Percentiles rank a stretch among this genome's conserved stretches.
These are phyloP conservation scores for Melanotaenia pygmaea DNA, from an alignment of 2,797 vertebrate genomes.

Conservation along the genomic window DNA sequence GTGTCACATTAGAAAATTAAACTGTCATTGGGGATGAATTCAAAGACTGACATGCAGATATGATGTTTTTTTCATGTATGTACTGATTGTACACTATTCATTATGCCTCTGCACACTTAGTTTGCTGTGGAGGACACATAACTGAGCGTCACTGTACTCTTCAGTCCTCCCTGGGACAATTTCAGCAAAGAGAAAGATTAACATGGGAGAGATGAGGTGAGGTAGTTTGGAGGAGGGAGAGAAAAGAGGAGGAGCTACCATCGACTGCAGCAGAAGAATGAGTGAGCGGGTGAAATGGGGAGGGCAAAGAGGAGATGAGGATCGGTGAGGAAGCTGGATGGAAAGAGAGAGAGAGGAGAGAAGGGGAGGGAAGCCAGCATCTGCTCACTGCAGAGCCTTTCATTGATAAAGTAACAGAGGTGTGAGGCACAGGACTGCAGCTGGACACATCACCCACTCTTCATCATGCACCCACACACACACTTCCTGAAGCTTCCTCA, in stretches of 20 bases:
- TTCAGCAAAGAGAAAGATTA: constrained; percentile 3
- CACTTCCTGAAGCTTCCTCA: constrained; percentile 53
- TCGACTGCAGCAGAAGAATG: constrained; percentile 68
- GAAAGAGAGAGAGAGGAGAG: constrained; percentile 14
- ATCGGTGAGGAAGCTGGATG: constrained; percentile 39
- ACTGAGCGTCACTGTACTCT: constrained; percentile 20
- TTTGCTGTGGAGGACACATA: constrained; percentile 7
- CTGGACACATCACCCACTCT: constrained; percentile 55
- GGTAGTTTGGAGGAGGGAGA: constrained; percentile 19
- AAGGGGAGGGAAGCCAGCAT: constrained; percentile 51
- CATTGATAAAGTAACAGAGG: constrained; percentile 77
- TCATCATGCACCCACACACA: constrained; percentile 51
- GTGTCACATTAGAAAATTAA: constrained; percentile 45
- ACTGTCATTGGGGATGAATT: constrained; percentile 19
- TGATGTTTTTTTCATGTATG: constrained; percentile 26
- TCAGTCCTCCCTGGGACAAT: constrained; percentile 32
- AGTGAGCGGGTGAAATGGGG: constrained; percentile 50
- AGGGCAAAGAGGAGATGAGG: constrained; percentile 51
- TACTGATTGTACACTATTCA: constrained; percentile 5
- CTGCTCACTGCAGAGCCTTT: constrained; percentile 73
- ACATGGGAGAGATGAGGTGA: constrained; percentile 19
- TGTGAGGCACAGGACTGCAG: constrained; percentile 57
- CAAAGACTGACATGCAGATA: constrained; percentile 24
- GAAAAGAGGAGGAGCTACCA: constrained; percentile 38
- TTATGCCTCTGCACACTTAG: constrained; percentile 4